These are phyloP conservation scores for Harmothoe impar DNA, from an alignment of 2,888 invertebrate species.

Conservation along the genomic window DNA sequence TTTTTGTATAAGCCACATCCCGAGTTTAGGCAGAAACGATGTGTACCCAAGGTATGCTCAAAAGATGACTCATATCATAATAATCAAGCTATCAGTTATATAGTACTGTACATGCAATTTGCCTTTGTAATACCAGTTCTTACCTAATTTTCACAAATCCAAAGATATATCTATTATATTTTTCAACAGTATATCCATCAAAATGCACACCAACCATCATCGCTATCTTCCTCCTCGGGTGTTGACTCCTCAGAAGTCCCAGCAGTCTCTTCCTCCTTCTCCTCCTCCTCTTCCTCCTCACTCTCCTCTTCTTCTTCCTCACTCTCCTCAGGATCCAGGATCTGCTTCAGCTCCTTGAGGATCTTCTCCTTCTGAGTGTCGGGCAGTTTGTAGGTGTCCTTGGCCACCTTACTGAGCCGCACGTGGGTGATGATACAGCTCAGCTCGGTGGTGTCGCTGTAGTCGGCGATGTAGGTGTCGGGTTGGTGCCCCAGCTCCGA, in stretches of 20 bases:
- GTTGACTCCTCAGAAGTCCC: not conserved
- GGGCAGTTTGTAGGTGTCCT: constrained; percentile 50
- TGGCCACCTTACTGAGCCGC: constrained; percentile 34
- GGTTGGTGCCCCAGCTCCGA: constrained; percentile 56
- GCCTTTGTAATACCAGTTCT: too few species aligned
- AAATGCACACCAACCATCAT: not conserved
- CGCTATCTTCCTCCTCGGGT: not conserved
- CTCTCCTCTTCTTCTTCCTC: constrained; percentile 69
- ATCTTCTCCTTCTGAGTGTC: constrained; percentile 44
- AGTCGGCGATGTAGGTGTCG: constrained; percentile 29
- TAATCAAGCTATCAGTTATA: too few species aligned
- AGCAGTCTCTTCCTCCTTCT: constrained; percentile 20
- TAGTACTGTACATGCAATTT: too few species aligned
- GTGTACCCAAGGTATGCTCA: too few species aligned
- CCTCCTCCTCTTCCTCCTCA: constrained; percentile 59
- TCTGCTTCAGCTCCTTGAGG: not conserved
- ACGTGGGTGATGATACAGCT: constrained; percentile 59
- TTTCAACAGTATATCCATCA: too few species aligned
- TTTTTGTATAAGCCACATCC: too few species aligned
- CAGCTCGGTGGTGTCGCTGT: constrained; percentile 41
- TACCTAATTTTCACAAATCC: too few species aligned
- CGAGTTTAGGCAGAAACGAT: too few species aligned
- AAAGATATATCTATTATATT: too few species aligned
- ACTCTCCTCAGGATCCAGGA: constrained; percentile 62
- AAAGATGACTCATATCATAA: too few species aligned